Conservation (phyloP, 1,140 invertebrate genomes). For the Aphis craccivora region DNA sequence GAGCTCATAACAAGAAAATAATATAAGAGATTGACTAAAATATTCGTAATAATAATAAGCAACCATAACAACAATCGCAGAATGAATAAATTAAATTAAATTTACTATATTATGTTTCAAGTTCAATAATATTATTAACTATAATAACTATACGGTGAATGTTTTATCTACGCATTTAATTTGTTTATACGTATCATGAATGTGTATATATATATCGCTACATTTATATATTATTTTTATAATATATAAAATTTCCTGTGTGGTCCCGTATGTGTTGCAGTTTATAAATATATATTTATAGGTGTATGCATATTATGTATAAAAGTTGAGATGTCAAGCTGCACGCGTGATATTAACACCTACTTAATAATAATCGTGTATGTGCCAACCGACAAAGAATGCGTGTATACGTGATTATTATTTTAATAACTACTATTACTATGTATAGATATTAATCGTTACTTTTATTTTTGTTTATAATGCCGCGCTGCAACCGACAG, state of each 20-base stretch:
- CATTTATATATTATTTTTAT: neutral
- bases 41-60: neutral
- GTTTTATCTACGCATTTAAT: neutral
- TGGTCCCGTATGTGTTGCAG: neutral
- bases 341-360: conserved; percentile 48
- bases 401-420: neutral
- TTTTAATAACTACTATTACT: neutral
- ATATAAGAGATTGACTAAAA: no score
- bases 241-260: neutral
- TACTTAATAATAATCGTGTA: conserved; percentile 49
- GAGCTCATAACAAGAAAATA: no score
- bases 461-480: neutral
- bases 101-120: neutral
- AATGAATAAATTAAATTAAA: neutral
- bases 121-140: neutral
- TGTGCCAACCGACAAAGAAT: conserved; percentile 43
- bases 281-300: neutral
- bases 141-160: neutral
- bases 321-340: conserved; percentile 15
- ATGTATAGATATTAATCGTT: neutral
- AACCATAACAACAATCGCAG: neutral
- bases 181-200: neutral
- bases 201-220: neutral
- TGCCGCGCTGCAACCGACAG: neutral
- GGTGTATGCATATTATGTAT: neutral